Evolutionary conservation across 2,113 vertebrate genomes (phyloP).

Genomic region (Mus spicilegus): DNA sequence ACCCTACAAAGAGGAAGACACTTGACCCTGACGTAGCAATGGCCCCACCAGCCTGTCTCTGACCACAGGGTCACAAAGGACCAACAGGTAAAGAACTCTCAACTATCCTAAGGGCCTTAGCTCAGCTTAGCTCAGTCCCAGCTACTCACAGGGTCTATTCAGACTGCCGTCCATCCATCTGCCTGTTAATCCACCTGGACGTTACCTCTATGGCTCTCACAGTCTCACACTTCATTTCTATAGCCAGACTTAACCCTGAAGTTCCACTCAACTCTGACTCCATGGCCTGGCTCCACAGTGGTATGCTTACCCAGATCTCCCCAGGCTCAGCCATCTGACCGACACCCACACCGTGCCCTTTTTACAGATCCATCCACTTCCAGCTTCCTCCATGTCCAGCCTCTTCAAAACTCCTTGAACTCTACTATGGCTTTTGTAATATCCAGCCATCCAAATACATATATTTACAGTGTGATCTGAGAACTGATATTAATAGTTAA

Average conservation of each 20-base stretch:
- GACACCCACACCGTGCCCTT: background rate
- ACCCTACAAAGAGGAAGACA: background rate
- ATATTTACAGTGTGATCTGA: background rate
- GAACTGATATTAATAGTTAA: background rate
- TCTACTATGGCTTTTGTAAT: too few species aligned
- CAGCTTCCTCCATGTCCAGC: too few species aligned
- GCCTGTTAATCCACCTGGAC: background rate
- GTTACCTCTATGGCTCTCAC: background rate
- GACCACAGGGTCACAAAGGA: background rate
- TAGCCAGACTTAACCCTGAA: background rate
- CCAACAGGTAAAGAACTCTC: background rate
- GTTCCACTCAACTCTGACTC: background rate
- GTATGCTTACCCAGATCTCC: background rate
- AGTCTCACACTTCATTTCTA: background rate
- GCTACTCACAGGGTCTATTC: background rate
- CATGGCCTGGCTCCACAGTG: fast-evolving
- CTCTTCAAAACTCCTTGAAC: background rate
- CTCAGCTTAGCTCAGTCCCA: background rate
- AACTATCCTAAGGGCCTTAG: background rate
- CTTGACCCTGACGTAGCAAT: background rate
- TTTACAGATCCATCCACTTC: background rate
- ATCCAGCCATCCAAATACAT: background rate
- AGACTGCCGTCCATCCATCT: too few species aligned
- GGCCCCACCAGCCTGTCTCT: background rate
- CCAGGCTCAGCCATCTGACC: background rate